phyloP scores from a whole-genome alignment of 2,113 vertebrate species.

The Beaufortia kweichowensis region DNA sequence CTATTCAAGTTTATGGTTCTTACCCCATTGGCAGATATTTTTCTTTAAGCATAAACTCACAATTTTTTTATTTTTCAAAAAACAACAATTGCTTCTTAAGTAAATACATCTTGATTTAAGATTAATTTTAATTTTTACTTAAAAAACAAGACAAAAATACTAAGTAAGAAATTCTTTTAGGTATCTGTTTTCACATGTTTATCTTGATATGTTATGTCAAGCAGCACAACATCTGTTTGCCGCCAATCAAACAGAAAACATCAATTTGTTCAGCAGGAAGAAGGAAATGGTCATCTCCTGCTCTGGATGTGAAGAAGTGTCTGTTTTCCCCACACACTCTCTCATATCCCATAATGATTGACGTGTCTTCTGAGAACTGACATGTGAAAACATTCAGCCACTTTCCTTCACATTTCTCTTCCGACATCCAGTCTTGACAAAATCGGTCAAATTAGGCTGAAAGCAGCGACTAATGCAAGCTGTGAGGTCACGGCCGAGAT shows the following conservation, averaged over 20 bases:
- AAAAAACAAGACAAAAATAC: no score
- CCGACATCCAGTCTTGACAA: not conserved
- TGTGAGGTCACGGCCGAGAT: slow-evolving; percentile 3
- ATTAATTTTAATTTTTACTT: no score
- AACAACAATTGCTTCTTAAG: no score
- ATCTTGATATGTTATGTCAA: not conserved
- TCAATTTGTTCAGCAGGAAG: not conserved
- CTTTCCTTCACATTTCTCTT: not conserved
- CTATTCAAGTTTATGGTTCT: no score
- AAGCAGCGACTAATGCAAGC: slow-evolving; percentile 6
- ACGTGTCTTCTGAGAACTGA: slow-evolving; percentile 1
- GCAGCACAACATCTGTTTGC: not conserved
- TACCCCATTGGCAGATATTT: no score
- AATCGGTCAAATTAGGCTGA: slow-evolving; percentile 4
- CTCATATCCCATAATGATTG: not conserved
- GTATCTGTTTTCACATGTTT: no score
- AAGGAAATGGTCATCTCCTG: slow-evolving; percentile 14
- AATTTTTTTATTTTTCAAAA: no score
- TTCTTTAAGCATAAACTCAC: no score
- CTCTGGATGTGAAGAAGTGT: slow-evolving; percentile 39
- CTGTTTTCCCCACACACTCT: slow-evolving; percentile 3
- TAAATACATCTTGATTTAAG: no score
- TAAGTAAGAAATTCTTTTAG: no score
- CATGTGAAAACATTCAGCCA: slow-evolving; percentile 6
- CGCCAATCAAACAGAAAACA: not conserved